Evolutionary conservation across 1,140 invertebrate genomes (phyloP), one percentile per base, ranked within the genome.

Genomic region (Melanaphis sacchari): DNA sequence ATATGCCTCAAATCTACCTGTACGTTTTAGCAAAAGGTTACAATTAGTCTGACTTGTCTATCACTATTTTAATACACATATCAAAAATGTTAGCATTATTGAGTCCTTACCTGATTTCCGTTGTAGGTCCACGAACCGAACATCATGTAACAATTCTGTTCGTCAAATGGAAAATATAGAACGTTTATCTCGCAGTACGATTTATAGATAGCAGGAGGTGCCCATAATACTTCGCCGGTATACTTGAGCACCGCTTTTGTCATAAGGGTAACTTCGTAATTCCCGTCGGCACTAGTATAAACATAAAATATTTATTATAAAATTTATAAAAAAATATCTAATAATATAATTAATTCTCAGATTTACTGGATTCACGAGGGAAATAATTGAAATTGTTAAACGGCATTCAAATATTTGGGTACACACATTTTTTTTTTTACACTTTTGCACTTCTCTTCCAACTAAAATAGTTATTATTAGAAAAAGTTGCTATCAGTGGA

Each of bases 141-240:
- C 95, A 98, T 99, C 97, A 99, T 98, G 94, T 97, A 96, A 95
- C 98, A 99, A 90, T 97, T 98, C 95, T 99, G 98, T 94, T 98
- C 97, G 95, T 99, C 98, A 94, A 99, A 99, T 1, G 98, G 98
- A 95, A 99, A 99, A 95, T 98, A 99, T 95, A 99, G 98, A 0
- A 99, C 97, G 95, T 98, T 98, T 94, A 99, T 99, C 95, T 98
- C 97, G 95, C 99, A 99, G 0, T 98, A 99, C 43, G 98, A 99
- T 95, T 99, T 99, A 96, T 99, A 99, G 95, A 99, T 99, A 0
- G 99, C 99, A 1, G 99, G 99, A 0, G 99, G 99, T 95, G 99
- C 99, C 99, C 99, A 99, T 88, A 97, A 97, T 26, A 99, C 98
- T 95, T 98, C 98, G 0, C 99, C 98, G 0, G 97, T 98, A 94